Base-by-base conservation (phyloP, 2,888 invertebrate genomes). In the Polylopha cassiicola region DNA sequence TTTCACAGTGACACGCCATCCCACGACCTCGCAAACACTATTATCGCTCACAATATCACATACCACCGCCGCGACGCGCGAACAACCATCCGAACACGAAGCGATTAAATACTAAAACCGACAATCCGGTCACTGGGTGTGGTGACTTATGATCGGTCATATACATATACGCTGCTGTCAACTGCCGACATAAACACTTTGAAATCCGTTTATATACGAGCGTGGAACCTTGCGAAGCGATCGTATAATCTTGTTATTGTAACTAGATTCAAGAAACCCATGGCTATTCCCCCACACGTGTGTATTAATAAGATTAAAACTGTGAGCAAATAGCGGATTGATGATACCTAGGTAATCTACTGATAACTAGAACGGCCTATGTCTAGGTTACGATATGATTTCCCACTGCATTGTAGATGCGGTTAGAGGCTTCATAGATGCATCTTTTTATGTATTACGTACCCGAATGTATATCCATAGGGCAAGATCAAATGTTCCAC, bases 231-330 rank as follows among this genome's bases (percentile, higher is more conserved):
- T 80, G 85, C 78, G 74, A 81, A 87, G 81, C 86, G 84, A 84
- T 86, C 86, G 79, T 82, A 81, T 89, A 90, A 91, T 91, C 90
- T 87, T 87, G 89, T 91, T 91, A 91, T 87, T 86, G 87, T 91
- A 91, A 91, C 89, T 88, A 90, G 91, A 91, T 91, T 91, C 88
- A 85, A 87, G 91, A 91, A 91, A 90, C 90, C 90, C 87, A 87
- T 87, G 85, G 80, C 85, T 85, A 82, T 77, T 82, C 72, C 73
- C 80, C 80, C 81, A 87, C 89, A 88, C 88, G 88, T 88, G 88
- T 88, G 84, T 86, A 88, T 84, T 89, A 89, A 89, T 87, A 87
- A 88, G 89, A 89, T 89, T 89, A 89, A 88, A 88, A 82, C 75
- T 77, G 78, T 87, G 86, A 87, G 85, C 85, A 85, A 84, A 86